Conservation (phyloP, 2,888 invertebrate genomes). For the Euphydryas editha region DNA sequence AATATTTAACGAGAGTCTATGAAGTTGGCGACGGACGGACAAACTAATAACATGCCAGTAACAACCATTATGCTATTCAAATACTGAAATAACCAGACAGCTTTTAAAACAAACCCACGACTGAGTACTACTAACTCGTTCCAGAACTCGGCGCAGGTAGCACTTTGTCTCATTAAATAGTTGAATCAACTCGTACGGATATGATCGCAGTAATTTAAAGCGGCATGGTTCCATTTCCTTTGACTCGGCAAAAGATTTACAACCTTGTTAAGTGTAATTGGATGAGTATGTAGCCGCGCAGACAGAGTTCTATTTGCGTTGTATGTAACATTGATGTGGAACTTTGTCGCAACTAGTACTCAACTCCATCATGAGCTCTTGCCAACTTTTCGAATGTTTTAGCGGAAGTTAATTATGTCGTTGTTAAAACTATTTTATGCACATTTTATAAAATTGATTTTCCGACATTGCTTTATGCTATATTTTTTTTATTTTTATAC, state of each 20-base stretch:
- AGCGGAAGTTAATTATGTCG: slow-evolving; percentile 29
- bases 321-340: slow-evolving; percentile 45
- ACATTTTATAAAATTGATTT: neutral
- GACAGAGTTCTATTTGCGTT: slow-evolving; percentile 45
- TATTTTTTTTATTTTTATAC: neutral
- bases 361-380: slow-evolving; percentile 25
- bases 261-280: slow-evolving; percentile 49
- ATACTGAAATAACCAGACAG: slow-evolving; percentile 20
- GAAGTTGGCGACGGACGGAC: slow-evolving; percentile 33
- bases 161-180: slow-evolving; percentile 44
- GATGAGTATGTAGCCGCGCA: slow-evolving; percentile 42
- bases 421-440: slow-evolving; percentile 22
- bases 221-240: slow-evolving; percentile 48
- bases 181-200: slow-evolving; percentile 34
- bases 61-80: slow-evolving; percentile 26
- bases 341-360: slow-evolving; percentile 46
- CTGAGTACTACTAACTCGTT: slow-evolving; percentile 31
- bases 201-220: slow-evolving; percentile 40
- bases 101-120: slow-evolving; percentile 22
- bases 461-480: no score
- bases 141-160: slow-evolving; percentile 32
- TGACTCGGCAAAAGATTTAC: slow-evolving; percentile 46
- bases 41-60: slow-evolving; percentile 33
- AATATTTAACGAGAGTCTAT: slow-evolving; percentile 37
- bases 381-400: slow-evolving; percentile 30